Base-by-base conservation (phyloP, 2,888 invertebrate species). In the Bembecia ichneumoniformis region DNA sequence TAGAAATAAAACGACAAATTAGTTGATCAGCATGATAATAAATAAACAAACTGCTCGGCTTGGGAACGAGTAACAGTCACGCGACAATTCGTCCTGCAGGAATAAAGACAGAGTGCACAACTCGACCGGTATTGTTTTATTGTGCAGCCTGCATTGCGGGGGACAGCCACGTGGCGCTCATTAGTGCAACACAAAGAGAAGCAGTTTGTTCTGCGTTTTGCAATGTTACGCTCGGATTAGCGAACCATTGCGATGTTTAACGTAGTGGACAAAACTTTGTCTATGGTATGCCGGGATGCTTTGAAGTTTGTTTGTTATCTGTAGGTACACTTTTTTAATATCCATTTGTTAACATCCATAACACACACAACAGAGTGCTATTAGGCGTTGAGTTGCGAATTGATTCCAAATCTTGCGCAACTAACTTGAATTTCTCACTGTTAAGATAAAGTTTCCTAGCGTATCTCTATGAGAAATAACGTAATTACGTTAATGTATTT, bases 121-220 rank as follows among this genome's bases (percentile, higher is more conserved):
- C 74, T 79, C 76, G 71, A 66, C 71, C 66, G 70, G 74, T 71
- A 83, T 86, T 86, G 84, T 86, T 83, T 84, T 84, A 83, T 84
- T 84, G 83, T 84, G 78, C 77, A 77, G 79, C 68, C 86, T 87
- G 86, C 86, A 86, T 75, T 86, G 87, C 87, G 78, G 86, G 83
- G 79, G 82, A 78, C 72, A 68, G 83, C 80, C 84, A 87, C 86
- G 87, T 87, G 87, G 82, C 84, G 67, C 82, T 86, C 84, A 84
- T 86, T 87, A 86, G 80, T 76, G 75, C 71, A 72, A 71, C 67
- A 83, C 82, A 86, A 84, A 84, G 86, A 78, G 74, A 73, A 78
- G 74, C 77, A 81, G 82, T 84, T 83, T 83, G 77, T 78, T 74
- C 82, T 77, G 75, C 75, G 82, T 82, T 86, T 81, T 80, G 80